Percentiles rank a stretch among this genome's conserved stretches.
Conservation (phyloP, 92 coral and sea anemone genomes). For the Zoanthus sansibaricus region DNA sequence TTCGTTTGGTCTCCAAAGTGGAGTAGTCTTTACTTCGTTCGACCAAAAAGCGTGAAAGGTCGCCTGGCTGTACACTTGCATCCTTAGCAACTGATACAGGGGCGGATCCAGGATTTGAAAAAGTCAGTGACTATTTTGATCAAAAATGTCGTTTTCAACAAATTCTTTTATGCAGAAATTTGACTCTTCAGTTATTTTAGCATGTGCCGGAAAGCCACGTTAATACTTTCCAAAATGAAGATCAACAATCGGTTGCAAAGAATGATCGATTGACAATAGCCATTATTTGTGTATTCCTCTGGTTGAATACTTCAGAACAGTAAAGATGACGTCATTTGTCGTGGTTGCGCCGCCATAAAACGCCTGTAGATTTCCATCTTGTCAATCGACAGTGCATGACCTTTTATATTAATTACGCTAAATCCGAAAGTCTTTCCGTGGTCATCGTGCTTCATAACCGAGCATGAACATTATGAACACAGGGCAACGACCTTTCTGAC, state of each 20-base stretch:
- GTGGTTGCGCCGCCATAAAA: not conserved
- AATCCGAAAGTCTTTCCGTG: not conserved
- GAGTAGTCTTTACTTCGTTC: no score
- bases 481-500: no score
- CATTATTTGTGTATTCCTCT: not conserved
- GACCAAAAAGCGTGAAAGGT: no score
- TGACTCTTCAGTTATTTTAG: slow-evolving; percentile 37
- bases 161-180: slow-evolving; percentile 33
- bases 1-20: no score
- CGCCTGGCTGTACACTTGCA: no score
- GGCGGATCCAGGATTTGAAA: slow-evolving; percentile 37
- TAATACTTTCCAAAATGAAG: no score
- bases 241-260: no score
- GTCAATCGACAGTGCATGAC: slow-evolving; percentile 9
- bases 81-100: not conserved
- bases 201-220: slow-evolving; percentile 8
- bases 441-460: slow-evolving; percentile 14
- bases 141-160: slow-evolving; percentile 4
- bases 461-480: not conserved
- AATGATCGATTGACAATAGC: no score
- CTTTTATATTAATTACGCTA: slow-evolving; percentile 1
- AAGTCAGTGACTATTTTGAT: slow-evolving; percentile 43
- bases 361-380: slow-evolving; percentile 6
- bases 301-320: not conserved
- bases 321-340: slow-evolving; percentile 12